These are phyloP conservation scores for Drosophila algonquin DNA, from an alignment of 2,888 invertebrate species.

Conservation along the genomic window DNA sequence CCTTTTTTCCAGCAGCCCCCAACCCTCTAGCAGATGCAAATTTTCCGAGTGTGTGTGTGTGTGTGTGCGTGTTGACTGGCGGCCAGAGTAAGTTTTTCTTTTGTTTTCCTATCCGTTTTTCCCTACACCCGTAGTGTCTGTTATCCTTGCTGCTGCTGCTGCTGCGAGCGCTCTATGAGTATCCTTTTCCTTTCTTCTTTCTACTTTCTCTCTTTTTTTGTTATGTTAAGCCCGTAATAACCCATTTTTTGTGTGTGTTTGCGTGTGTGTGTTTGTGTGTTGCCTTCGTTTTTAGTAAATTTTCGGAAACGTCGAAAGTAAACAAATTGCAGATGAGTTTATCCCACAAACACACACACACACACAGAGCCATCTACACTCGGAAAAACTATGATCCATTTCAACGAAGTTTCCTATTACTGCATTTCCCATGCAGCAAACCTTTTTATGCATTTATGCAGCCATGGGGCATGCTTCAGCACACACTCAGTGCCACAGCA, in stretches of 20 bases:
- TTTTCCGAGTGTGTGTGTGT: conserved; percentile 36
- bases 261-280: no score
- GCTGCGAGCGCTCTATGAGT: background rate
- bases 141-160: background rate
- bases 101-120: conserved; percentile 2
- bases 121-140: background rate
- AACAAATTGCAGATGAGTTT: conserved; percentile 78
- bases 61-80: background rate
- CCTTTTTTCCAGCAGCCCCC: conserved; percentile 17
- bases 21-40: conserved; percentile 58
- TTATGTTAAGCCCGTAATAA: conserved; percentile 72
- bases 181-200: background rate
- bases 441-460: background rate
- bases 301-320: conserved; percentile 76
- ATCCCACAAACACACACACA: conserved; percentile 49
- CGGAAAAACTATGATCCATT: background rate
- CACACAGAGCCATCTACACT: background rate
- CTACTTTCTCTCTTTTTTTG: conserved; percentile 13
- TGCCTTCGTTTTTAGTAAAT: conserved; percentile 51
- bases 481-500: background rate
- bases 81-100: background rate
- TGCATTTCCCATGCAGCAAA: background rate
- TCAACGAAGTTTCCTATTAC: background rate
- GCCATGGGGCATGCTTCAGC: no score
- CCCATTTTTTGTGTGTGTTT: conserved; percentile 53